Conservation (phyloP, 2,797 vertebrate species). For the Natrix natrix region DNA sequence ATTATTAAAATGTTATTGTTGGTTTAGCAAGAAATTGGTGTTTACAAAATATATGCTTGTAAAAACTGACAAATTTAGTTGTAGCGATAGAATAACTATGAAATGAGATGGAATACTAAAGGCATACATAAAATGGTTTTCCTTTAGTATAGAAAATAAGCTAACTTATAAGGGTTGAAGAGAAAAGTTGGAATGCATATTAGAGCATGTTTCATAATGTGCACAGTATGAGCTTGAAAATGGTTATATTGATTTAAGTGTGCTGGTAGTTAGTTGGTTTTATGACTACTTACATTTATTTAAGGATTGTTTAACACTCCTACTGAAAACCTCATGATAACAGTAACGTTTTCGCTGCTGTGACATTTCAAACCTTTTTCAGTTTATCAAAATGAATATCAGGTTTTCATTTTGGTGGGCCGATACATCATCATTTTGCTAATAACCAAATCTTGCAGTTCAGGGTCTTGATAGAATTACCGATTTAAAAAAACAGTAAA, state of each 20-base stretch:
- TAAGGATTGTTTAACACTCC: slow-evolving; percentile 84
- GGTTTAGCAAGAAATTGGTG: slow-evolving; percentile 75
- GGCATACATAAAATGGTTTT: slow-evolving; percentile 72
- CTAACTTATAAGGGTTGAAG: slow-evolving; percentile 81
- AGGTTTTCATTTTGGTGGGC: slow-evolving; percentile 72
- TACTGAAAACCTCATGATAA: slow-evolving; percentile 90
- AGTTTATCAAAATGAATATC: slow-evolving; percentile 78
- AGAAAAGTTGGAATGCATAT: slow-evolving; percentile 86
- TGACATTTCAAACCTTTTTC: slow-evolving; percentile 79
- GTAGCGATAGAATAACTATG: slow-evolving; percentile 72
- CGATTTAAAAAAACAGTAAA: slow-evolving; percentile 78
- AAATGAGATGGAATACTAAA: slow-evolving; percentile 78
- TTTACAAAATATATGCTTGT: slow-evolving; percentile 75
- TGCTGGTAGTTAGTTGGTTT: slow-evolving; percentile 84
- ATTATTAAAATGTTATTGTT: slow-evolving; percentile 77
- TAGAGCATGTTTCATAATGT: slow-evolving; percentile 92
- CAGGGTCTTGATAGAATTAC: slow-evolving; percentile 86
- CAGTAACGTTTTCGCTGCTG: slow-evolving; percentile 90
- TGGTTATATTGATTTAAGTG: slow-evolving; percentile 81
- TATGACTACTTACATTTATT: slow-evolving; percentile 81
- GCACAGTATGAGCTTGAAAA: slow-evolving; percentile 90
- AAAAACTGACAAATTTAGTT: slow-evolving; percentile 71
- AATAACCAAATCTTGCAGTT: slow-evolving; percentile 96
- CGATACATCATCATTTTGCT: slow-evolving; percentile 85
- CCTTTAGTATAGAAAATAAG: slow-evolving; percentile 77